phyloP scores from a whole-genome alignment of 92 coral and sea anemone genomes.

The Porites lobata region DNA sequence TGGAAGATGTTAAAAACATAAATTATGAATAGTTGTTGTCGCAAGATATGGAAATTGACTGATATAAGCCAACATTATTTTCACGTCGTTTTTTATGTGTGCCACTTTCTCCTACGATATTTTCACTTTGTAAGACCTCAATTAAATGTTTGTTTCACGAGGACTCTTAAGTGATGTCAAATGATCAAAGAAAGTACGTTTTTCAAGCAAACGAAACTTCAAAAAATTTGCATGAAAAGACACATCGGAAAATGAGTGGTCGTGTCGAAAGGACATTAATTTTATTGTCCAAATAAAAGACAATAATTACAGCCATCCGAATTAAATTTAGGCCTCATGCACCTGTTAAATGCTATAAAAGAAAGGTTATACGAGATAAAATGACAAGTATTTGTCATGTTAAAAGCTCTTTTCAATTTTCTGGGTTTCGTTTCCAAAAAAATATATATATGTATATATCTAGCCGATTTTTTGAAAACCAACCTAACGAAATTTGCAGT shows the following conservation, averaged over 20 bases:
- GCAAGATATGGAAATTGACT: constrained; percentile 7
- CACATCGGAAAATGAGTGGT: not conserved
- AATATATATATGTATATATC: no score
- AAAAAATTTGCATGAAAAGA: not conserved
- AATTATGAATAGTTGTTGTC: constrained; percentile 34
- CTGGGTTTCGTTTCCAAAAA: not conserved
- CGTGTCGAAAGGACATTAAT: not conserved
- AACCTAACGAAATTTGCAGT: no score
- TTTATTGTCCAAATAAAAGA: not conserved
- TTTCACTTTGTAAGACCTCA: not conserved
- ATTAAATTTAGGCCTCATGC: not conserved
- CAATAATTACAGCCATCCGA: not conserved
- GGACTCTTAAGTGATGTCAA: not conserved
- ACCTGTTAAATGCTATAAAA: not conserved
- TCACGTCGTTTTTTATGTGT: not conserved
- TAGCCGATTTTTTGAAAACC: no score
- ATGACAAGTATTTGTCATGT: not conserved
- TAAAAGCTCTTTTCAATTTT: no score
- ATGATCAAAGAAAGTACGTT: not conserved
- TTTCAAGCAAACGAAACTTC: not conserved
- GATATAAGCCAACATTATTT: constrained; percentile 4
- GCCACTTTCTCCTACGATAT: not conserved
- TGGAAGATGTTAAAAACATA: constrained; percentile 2
- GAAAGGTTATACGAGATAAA: not conserved
- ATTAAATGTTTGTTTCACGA: not conserved